Percentiles rank a stretch among this genome's conserved stretches.
Evolutionary conservation across 2,888 invertebrate genomes (phyloP).

Genomic region (Schizaphis graminum): DNA sequence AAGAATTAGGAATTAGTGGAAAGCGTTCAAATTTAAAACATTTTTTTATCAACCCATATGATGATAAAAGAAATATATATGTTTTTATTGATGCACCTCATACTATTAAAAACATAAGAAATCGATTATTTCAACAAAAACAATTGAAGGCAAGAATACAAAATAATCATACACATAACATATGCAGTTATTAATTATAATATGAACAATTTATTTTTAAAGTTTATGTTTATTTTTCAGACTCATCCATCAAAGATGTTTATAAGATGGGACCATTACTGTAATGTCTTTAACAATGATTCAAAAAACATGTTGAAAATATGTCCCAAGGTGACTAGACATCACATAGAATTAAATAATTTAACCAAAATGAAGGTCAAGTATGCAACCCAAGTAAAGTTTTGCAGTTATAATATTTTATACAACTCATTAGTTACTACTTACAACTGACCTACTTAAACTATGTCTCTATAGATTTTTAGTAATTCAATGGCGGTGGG

Average conservation of each 20-base stretch:
- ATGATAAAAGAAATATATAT: neutral
- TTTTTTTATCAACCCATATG: neutral
- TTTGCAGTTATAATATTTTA: neutral
- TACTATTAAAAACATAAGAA: slow-evolving; percentile 11
- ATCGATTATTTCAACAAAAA: slow-evolving; percentile 9
- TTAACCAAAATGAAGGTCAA: too few species aligned
- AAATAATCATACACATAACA: too few species aligned
- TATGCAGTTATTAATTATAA: neutral
- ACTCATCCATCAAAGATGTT: neutral
- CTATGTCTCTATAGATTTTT: neutral
- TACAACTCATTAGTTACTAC: too few species aligned
- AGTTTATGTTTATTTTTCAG: neutral
- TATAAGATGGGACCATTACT: slow-evolving; percentile 4
- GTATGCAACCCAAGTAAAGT: neutral
- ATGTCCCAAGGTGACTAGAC: neutral
- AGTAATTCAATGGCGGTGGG: slow-evolving; percentile 19
- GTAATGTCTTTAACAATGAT: neutral
- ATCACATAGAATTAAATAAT: slow-evolving; percentile 14
- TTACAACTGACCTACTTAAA: too few species aligned
- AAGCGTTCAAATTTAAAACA: neutral
- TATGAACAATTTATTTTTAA: neutral
- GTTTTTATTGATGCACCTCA: neutral
- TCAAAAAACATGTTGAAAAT: neutral
- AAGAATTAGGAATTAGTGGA: neutral
- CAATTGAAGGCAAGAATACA: neutral